These are phyloP conservation scores for Pteronotus mesoamericanus DNA, from an alignment of 2,797 vertebrate species.

Conservation along the genomic window DNA sequence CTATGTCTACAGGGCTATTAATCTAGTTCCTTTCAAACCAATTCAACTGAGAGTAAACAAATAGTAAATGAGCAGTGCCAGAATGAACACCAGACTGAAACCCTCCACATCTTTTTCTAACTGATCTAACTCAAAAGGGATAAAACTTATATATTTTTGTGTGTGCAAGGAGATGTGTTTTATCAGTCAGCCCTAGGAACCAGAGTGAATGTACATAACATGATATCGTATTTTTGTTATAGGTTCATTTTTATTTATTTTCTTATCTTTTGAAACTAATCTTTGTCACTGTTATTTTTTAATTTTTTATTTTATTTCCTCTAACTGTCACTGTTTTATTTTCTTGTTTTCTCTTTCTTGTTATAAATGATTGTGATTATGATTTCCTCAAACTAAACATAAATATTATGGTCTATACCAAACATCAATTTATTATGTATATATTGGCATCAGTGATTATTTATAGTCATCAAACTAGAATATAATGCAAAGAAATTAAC, in stretches of 20 bases:
- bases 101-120: background rate
- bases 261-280: background rate
- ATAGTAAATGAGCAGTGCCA: background rate
- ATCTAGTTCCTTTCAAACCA: constrained; percentile 30
- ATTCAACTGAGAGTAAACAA: constrained; percentile 39
- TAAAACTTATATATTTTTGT: background rate
- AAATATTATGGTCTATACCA: background rate
- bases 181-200: background rate
- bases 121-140: background rate
- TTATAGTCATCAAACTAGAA: background rate
- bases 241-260: background rate
- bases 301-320: background rate
- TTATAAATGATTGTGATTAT: background rate
- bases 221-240: background rate
- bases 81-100: background rate
- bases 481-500: background rate
- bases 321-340: background rate
- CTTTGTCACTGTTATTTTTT: background rate
- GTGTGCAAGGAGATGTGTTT: background rate
- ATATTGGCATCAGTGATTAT: background rate
- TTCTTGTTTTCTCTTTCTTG: background rate
- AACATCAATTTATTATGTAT: background rate
- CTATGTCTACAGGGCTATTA: background rate
- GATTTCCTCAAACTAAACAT: background rate
- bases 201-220: background rate